These are phyloP conservation scores for Corythucha ciliata DNA, from an alignment of 2,888 invertebrate species.

Conservation along the genomic window DNA sequence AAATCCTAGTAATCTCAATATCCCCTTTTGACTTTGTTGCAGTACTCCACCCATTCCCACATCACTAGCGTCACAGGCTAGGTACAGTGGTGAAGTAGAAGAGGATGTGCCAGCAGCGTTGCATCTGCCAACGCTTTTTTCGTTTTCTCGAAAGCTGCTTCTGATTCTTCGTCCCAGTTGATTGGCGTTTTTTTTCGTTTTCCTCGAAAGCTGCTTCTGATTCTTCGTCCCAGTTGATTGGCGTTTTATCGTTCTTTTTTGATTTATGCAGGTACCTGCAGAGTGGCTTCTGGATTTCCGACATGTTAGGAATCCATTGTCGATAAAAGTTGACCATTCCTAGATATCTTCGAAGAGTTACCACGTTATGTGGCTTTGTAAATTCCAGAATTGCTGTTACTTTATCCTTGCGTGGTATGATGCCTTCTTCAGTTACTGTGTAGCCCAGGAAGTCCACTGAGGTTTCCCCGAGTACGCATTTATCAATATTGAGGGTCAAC, in stretches of 20 bases:
- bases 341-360: slow-evolving; percentile 36
- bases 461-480: slow-evolving; percentile 26
- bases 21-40: slow-evolving; percentile 5
- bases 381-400: slow-evolving; percentile 22
- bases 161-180: slow-evolving; percentile 25
- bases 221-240: slow-evolving; percentile 26
- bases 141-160: slow-evolving; percentile 33
- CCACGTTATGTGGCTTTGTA: slow-evolving; percentile 34
- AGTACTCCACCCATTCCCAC: slow-evolving; percentile 7
- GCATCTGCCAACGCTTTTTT: slow-evolving; percentile 35
- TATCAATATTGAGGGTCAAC: slow-evolving; percentile 33
- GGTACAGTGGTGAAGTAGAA: not conserved
- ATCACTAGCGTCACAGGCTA: slow-evolving; percentile 16
- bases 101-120: slow-evolving; percentile 35
- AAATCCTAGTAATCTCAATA: slow-evolving; percentile 12
- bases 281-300: slow-evolving; percentile 31
- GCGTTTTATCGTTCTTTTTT: slow-evolving; percentile 22
- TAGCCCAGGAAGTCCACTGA: slow-evolving; percentile 24
- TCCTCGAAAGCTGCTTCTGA: slow-evolving; percentile 34
- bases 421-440: slow-evolving; percentile 21
- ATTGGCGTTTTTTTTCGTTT: too few relatives aligned
- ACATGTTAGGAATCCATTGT: slow-evolving; percentile 39
- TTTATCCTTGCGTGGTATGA: slow-evolving; percentile 15
- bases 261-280: slow-evolving; percentile 6
- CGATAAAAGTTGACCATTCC: slow-evolving; percentile 41